These are phyloP conservation scores for Lampropteryx suffumata DNA, from an alignment of 2,888 invertebrate species.

Conservation along the genomic window DNA sequence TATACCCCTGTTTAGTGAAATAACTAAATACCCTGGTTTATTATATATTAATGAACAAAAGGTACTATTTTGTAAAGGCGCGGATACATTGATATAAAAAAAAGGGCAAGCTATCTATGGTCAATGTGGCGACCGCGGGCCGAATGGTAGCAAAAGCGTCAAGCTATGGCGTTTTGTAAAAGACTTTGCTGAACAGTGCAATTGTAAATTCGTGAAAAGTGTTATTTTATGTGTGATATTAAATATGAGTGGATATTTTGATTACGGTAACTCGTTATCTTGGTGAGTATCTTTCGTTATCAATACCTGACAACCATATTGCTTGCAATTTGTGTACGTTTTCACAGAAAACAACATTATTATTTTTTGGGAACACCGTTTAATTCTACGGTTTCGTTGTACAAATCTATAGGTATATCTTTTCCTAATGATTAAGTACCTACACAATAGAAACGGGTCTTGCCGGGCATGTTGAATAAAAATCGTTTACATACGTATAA, in stretches of 20 bases:
- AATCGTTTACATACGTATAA: conserved; percentile 12
- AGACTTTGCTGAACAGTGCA: conserved; percentile 59
- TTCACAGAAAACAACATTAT: conserved; percentile 38
- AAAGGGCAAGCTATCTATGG: conserved; percentile 62
- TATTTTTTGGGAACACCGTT: conserved; percentile 27
- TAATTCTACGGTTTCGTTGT: not conserved
- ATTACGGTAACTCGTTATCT: conserved; percentile 80
- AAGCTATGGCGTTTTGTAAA: conserved; percentile 72
- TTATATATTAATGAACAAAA: no score
- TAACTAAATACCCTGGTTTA: no score
- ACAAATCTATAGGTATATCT: not conserved
- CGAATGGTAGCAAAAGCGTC: conserved; percentile 57
- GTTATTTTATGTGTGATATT: conserved; percentile 57
- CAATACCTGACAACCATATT: conserved; percentile 68
- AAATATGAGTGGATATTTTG: conserved; percentile 82
- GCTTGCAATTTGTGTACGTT: conserved; percentile 70
- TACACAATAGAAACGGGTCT: not conserved
- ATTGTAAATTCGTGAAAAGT: conserved; percentile 55
- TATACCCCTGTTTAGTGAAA: no score
- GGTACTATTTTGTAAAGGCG: conserved; percentile 33
- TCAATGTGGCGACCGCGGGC: conserved; percentile 67
- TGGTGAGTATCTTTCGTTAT: conserved; percentile 69
- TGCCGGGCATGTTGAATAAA: conserved; percentile 27
- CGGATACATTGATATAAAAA: conserved; percentile 37
- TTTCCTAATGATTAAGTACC: not conserved